These are phyloP conservation scores for Distichodus sexfasciatus DNA, from an alignment of 2,797 vertebrate species.

Conservation along the genomic window DNA sequence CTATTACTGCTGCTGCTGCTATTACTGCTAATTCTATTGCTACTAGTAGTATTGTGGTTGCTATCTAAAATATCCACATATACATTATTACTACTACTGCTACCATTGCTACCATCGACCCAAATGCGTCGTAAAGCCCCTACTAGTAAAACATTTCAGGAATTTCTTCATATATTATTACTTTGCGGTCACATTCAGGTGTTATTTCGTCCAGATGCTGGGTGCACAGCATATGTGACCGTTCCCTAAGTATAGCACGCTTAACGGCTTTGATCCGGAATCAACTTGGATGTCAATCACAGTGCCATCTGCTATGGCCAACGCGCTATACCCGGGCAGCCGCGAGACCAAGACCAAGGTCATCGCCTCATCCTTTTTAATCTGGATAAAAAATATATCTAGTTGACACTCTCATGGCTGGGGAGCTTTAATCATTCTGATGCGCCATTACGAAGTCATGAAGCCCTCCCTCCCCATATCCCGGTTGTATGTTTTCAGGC, in stretches of 20 bases:
- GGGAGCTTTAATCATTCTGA: constrained; percentile 74
- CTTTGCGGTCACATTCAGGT: neutral
- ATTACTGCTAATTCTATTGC: too few relatives aligned
- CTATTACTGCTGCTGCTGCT: too few relatives aligned
- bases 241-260: constrained; percentile 63
- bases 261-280: constrained; percentile 69
- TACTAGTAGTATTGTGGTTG: too few relatives aligned
- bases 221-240: constrained; percentile 64
- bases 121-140: too few relatives aligned
- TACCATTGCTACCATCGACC: too few relatives aligned
- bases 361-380: constrained; percentile 71
- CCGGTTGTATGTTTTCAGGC: constrained; percentile 23
- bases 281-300: constrained; percentile 71
- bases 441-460: constrained; percentile 64
- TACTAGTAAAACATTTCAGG: too few relatives aligned
- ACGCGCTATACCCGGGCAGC: constrained; percentile 50
- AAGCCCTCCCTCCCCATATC: constrained; percentile 49
- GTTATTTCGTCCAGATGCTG: constrained; percentile 60
- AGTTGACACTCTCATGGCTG: constrained; percentile 68
- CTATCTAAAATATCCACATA: too few relatives aligned
- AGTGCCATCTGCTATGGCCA: constrained; percentile 71
- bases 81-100: too few relatives aligned
- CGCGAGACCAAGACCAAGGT: constrained; percentile 71
- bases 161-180: too few relatives aligned
- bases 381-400: constrained; percentile 80